Evolutionary conservation across 64 coral and sea anemone genomes (phyloP).

Genomic region (Catalaphyllia jardinei): DNA sequence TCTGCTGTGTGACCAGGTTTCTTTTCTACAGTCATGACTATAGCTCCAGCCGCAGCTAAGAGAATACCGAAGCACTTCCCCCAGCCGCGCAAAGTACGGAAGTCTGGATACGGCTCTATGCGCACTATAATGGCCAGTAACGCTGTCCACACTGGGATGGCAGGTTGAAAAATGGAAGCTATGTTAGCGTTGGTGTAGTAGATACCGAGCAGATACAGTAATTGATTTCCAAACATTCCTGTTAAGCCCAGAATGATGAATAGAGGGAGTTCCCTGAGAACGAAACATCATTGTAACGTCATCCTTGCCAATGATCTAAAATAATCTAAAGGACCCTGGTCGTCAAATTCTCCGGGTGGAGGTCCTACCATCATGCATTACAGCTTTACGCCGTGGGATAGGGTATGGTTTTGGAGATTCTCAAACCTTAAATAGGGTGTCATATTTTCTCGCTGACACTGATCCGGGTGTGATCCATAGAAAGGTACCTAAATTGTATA

Average conservation of each 20-base stretch:
- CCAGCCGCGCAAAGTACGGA: constrained; percentile 68
- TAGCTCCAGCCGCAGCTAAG: constrained; percentile 54
- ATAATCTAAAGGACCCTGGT: too few species aligned
- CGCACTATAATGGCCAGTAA: constrained; percentile 68
- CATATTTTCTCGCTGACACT: too few species aligned
- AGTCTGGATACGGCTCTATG: constrained; percentile 65
- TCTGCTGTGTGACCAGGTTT: constrained; percentile 14
- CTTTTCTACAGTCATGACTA: constrained; percentile 51
- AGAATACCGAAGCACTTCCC: constrained; percentile 76
- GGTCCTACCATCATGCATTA: too few species aligned
- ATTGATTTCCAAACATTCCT: constrained; percentile 87
- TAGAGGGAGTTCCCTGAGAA: constrained; percentile 74
- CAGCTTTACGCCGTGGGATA: too few species aligned
- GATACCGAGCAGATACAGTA: constrained; percentile 76
- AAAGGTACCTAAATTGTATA: too few species aligned
- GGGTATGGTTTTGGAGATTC: too few species aligned
- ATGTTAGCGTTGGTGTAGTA: constrained; percentile 92
- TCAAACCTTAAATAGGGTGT: too few species aligned
- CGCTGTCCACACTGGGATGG: constrained; percentile 85
- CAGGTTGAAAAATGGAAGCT: constrained; percentile 82
- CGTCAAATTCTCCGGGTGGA: too few species aligned
- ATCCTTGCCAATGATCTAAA: too few species aligned
- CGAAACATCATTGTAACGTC: background rate
- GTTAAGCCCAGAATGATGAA: constrained; percentile 69
- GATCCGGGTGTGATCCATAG: too few species aligned